Conservation (phyloP, 2,113 vertebrate species). For the Microcebus tavaratra region DNA sequence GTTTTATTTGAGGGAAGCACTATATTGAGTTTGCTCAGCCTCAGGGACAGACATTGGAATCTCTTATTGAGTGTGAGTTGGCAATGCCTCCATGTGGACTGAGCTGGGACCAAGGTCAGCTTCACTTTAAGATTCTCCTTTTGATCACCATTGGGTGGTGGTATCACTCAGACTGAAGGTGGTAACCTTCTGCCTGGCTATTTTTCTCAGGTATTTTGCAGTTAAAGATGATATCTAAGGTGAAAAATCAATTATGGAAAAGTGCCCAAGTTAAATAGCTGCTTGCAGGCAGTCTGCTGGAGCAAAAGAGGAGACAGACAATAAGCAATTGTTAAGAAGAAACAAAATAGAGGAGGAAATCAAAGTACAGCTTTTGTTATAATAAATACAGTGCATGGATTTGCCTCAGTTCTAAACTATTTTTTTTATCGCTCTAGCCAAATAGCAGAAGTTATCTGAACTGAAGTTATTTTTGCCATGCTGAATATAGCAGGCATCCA, state of each 20-base stretch:
- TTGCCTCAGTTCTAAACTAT: background rate
- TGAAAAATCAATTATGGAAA: slow-evolving; percentile 51
- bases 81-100: background rate
- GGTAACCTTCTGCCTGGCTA: slow-evolving; percentile 4
- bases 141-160: slow-evolving; percentile 18
- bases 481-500: background rate
- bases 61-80: background rate
- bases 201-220: slow-evolving; percentile 56
- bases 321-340: background rate
- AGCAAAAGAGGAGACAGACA: background rate
- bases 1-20: background rate
- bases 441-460: slow-evolving; percentile 28
- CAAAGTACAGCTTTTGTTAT: background rate
- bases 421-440: background rate
- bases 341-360: background rate
- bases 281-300: background rate
- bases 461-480: slow-evolving; percentile 25
- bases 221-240: slow-evolving; percentile 46
- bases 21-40: slow-evolving; percentile 1
- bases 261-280: background rate
- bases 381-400: background rate
- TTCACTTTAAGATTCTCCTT: slow-evolving; percentile 8
- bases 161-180: background rate
- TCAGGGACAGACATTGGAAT: background rate
- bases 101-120: background rate